Base-by-base conservation (phyloP, 2,888 invertebrate genomes). In the Odontocerum albicorne region DNA sequence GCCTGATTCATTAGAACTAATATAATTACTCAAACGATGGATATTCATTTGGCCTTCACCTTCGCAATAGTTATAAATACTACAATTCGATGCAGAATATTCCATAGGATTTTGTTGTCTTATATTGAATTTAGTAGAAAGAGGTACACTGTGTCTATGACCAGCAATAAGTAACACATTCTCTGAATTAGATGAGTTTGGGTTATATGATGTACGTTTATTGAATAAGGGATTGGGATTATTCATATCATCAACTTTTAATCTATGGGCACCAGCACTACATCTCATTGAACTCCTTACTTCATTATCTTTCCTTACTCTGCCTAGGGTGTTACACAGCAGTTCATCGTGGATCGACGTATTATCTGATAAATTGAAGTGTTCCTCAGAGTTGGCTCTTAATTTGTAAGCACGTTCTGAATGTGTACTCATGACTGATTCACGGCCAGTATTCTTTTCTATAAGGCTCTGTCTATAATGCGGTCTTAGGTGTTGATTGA, bases 1-100 rank as follows among this genome's bases (percentile, higher is more conserved):
- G 35, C 90, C 90, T 43, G 89, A 90, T 72, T 90, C 90, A 70
- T 89, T 90, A 39, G 89, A 90, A 71, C 89, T 88, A 44, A 89
- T 83, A 70, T 88, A 88, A 72, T 86, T 87, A 68, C 82, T 84
- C 65, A 84, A 72, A 64, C 84, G 79, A 72, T 83, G 82, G 65
- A 81, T 74, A 72, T 81, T 81, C 65, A 79, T 70, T 65, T 82
- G 74, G 72, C 82, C 83, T 63, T 73, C 74, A 46, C 67, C 67
- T 71, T 81, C 81, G 62, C 73, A 75, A 54, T 72, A 74, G 63
- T 77, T 79, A 67, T 81, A 81, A 65, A 82, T 81, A 62, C 77
- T 79, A 64, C 76, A 77, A 54, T 70, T 69, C 7, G 77, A 77
- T 17, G 74, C 73, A 55, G 73, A 68, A 49, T 75, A 68, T 63